Evolutionary conservation across 92 coral and sea anemone species (phyloP).

Genomic region (Umimayanthus chanpuru): DNA sequence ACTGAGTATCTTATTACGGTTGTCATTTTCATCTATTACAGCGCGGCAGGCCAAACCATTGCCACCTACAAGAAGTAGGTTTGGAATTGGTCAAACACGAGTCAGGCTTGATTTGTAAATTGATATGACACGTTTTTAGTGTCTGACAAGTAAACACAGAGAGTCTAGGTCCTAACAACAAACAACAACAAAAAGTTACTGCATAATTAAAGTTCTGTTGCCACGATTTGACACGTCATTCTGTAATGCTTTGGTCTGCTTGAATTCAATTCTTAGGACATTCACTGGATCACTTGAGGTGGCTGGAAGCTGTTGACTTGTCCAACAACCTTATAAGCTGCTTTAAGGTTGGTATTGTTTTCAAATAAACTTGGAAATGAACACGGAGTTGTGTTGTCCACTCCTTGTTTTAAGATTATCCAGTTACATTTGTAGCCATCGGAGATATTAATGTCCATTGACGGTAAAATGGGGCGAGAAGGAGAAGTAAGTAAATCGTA

Average conservation of each 20-base stretch:
- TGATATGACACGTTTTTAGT: no score
- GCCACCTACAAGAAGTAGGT: no score
- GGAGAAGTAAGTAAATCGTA: not conserved
- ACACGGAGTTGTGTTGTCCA: not conserved
- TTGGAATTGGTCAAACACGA: no score
- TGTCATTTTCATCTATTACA: no score
- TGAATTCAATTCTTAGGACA: conserved; percentile 55
- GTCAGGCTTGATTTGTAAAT: no score
- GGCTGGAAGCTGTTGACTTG: conserved; percentile 77
- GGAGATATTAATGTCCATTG: not conserved
- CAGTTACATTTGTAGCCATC: not conserved
- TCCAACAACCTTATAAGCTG: conserved; percentile 84
- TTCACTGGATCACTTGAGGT: conserved; percentile 67
- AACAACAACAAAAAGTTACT: no score
- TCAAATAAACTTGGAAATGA: not conserved
- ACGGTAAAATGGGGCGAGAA: not conserved
- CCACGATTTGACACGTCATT: not conserved
- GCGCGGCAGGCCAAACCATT: no score
- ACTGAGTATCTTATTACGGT: no score
- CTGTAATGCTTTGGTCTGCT: not conserved
- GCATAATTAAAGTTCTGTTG: no score
- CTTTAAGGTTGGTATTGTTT: conserved; percentile 68
- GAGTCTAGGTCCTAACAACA: no score
- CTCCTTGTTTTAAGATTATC: not conserved
- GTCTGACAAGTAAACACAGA: no score